Conservation (phyloP, 1,140 invertebrate genomes). For the Ylistrum balloti region DNA sequence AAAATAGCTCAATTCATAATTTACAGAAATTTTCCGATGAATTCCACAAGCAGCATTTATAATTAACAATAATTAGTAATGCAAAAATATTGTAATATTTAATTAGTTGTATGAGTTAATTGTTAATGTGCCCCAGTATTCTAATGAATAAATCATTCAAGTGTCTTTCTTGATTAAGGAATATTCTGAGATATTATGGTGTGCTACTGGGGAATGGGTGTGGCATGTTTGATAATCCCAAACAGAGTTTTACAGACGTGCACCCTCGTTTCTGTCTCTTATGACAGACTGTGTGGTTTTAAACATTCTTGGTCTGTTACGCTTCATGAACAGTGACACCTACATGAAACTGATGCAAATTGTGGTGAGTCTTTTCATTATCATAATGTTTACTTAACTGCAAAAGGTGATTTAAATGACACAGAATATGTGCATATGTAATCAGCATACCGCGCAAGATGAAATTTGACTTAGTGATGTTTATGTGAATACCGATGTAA, state of each 20-base stretch:
- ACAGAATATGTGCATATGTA: slow-evolving; percentile 8
- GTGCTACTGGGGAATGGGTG: neutral
- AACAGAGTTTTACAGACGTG: neutral
- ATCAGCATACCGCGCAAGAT: neutral
- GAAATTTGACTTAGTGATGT: neutral
- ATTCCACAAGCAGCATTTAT: too few relatives aligned
- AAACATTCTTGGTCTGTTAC: neutral
- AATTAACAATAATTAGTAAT: too few relatives aligned
- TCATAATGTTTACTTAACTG: neutral
- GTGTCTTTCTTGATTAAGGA: neutral
- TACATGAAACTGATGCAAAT: neutral
- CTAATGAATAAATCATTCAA: neutral
- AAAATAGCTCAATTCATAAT: too few relatives aligned
- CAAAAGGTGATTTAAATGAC: neutral
- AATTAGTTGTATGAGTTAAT: too few relatives aligned
- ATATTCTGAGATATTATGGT: neutral
- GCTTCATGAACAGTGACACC: neutral
- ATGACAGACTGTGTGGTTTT: neutral
- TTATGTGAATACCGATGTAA: too few relatives aligned
- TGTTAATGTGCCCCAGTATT: too few relatives aligned
- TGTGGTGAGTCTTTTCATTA: neutral
- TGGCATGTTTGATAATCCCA: neutral
- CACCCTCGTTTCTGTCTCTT: neutral
- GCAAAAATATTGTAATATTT: too few relatives aligned
- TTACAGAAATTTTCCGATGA: too few relatives aligned